Conservation (phyloP, 1,140 invertebrate species). For the Drosophila mayri region DNA sequence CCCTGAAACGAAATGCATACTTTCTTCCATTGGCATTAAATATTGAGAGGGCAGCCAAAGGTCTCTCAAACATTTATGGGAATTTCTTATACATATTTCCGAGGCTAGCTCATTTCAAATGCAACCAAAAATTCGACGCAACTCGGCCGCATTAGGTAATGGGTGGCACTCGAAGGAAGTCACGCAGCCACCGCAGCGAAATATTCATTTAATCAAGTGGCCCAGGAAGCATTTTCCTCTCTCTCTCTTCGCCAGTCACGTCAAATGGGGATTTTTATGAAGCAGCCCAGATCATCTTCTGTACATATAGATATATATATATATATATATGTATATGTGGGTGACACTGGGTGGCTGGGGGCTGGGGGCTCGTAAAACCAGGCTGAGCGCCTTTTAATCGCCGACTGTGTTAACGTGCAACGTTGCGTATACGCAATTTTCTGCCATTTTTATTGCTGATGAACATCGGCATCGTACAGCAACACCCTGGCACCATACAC, state of each 20-base stretch:
- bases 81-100: slow-evolving; percentile 18
- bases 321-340: background rate
- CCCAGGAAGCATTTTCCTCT: background rate
- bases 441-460: slow-evolving; percentile 60
- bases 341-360: slow-evolving; percentile 22
- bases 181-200: slow-evolving; percentile 37
- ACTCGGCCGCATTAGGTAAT: slow-evolving; percentile 69
- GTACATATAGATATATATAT: too few species aligned
- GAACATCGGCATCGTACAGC: slow-evolving; percentile 45
- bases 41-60: slow-evolving; percentile 45
- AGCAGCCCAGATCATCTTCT: slow-evolving; percentile 10
- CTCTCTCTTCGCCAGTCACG: slow-evolving; percentile 17
- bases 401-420: slow-evolving; percentile 54
- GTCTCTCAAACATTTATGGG: slow-evolving; percentile 68
- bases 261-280: slow-evolving; percentile 39
- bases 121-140: slow-evolving; percentile 78
- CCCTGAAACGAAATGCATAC: slow-evolving; percentile 37
- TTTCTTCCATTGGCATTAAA: slow-evolving; percentile 55
- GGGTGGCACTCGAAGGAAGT: slow-evolving; percentile 47
- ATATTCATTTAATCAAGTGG: slow-evolving; percentile 63
- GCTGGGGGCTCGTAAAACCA: slow-evolving; percentile 33
- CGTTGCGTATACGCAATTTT: slow-evolving; percentile 62
- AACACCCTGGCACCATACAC: slow-evolving; percentile 30
- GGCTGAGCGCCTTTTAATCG: slow-evolving; percentile 65
- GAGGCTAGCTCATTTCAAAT: slow-evolving; percentile 67